Percentiles rank a stretch among this genome's conserved stretches.
phyloP scores from a whole-genome alignment of 2,797 vertebrate genomes.

The Microctenopoma steveboyesi region DNA sequence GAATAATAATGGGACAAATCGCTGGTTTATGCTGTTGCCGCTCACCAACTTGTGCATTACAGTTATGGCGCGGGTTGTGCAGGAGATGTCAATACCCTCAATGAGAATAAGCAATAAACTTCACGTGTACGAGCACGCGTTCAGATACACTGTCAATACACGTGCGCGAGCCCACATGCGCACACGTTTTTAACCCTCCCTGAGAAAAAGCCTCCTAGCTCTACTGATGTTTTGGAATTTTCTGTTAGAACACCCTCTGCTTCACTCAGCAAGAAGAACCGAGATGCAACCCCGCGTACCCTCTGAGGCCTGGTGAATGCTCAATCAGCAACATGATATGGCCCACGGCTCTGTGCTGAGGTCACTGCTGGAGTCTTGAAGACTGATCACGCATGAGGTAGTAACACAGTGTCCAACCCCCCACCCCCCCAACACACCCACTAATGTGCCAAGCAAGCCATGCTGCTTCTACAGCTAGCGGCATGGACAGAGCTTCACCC shows the following conservation, averaged over 20 bases:
- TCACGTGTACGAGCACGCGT: conserved; percentile 43
- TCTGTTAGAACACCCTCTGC: conserved; percentile 60
- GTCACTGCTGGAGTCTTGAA: conserved; percentile 69
- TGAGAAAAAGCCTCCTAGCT: conserved; percentile 62
- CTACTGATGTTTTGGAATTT: conserved; percentile 64
- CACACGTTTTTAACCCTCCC: conserved; percentile 40
- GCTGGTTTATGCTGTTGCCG: conserved; percentile 59
- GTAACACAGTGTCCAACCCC: conserved; percentile 48
- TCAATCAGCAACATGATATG: conserved; percentile 73
- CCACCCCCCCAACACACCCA: neutral
- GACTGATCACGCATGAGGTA: conserved; percentile 68
- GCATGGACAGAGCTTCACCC: conserved; percentile 39
- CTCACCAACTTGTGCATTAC: conserved; percentile 48
- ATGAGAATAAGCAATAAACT: conserved; percentile 48
- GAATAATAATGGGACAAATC: conserved; percentile 75
- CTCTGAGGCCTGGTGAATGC: conserved; percentile 70
- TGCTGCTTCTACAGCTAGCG: conserved; percentile 42
- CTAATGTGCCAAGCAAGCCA: conserved; percentile 47
- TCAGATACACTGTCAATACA: conserved; percentile 14
- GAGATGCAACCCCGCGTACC: conserved; percentile 70
- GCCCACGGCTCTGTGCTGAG: conserved; percentile 69
- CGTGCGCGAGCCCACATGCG: neutral
- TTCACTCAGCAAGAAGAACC: conserved; percentile 56
- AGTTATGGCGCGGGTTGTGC: conserved; percentile 31
- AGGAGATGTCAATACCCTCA: conserved; percentile 63